Percentiles rank a stretch among this genome's conserved stretches.
These are phyloP conservation scores for Formica aserva DNA, from an alignment of 2,888 invertebrate genomes.

Conservation along the genomic window DNA sequence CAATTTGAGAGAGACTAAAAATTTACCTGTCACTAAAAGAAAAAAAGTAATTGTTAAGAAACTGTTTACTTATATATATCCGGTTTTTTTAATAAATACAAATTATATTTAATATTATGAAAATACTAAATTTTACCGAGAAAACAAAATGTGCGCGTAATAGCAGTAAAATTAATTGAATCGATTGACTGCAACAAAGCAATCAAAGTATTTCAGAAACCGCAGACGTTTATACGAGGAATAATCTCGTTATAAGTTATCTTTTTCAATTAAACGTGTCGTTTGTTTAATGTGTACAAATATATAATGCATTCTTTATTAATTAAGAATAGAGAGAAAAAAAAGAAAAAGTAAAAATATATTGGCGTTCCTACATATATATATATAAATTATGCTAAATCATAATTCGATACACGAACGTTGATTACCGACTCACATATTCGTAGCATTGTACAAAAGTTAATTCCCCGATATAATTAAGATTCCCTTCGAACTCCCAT, in stretches of 20 bases:
- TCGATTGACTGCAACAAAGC: neutral
- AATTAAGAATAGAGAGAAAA: neutral
- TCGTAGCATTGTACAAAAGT: conserved; percentile 62
- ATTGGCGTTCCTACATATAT: neutral
- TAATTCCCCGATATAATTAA: conserved; percentile 70
- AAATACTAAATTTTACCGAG: neutral
- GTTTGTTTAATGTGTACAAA: neutral
- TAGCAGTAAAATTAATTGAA: neutral
- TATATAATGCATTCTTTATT: neutral
- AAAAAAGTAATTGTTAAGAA: neutral
- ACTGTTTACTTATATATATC: neutral
- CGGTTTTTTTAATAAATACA: too few species aligned
- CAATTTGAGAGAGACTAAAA: neutral
- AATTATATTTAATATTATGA: neutral
- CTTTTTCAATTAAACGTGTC: neutral
- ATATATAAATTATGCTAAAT: neutral
- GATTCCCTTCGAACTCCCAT: conserved; percentile 56
- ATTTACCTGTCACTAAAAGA: neutral
- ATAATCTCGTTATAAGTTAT: neutral
- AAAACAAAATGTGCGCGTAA: neutral
- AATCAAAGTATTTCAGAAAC: neutral
- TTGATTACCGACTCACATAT: neutral
- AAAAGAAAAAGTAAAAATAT: neutral
- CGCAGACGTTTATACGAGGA: neutral
- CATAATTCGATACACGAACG: neutral